Evolutionary conservation across 1,140 invertebrate genomes (phyloP).

Genomic region (Atta colombica): DNA sequence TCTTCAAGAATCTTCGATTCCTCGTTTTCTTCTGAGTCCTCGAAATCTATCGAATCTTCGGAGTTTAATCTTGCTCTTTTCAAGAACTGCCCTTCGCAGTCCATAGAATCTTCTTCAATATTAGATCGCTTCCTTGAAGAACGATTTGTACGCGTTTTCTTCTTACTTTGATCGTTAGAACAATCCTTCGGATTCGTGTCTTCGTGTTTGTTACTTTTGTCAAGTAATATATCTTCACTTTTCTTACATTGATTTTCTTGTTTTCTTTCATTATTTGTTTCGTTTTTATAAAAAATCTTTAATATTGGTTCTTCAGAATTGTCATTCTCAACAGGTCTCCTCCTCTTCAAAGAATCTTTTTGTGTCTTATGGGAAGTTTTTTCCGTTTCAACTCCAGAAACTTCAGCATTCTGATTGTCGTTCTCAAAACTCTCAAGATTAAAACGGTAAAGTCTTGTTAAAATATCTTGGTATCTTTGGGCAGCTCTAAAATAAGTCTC

Average conservation of each 20-base stretch:
- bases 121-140: constrained; percentile 31
- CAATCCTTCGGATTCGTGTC: not conserved
- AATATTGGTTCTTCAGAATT: not conserved
- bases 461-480: constrained; percentile 85
- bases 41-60: constrained; percentile 6
- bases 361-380: not conserved
- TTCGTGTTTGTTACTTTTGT: not conserved
- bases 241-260: not conserved
- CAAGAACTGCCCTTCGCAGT: not conserved
- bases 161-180: not conserved
- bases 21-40: constrained; percentile 5
- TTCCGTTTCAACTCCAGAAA: not conserved
- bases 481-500: constrained; percentile 86
- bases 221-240: not conserved
- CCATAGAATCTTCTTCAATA: not conserved
- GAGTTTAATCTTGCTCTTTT: constrained; percentile 29
- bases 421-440: constrained; percentile 51
- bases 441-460: constrained; percentile 73
- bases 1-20: constrained; percentile 7
- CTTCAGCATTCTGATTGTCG: not conserved
- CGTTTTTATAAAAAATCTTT: constrained; percentile 13
- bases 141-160: not conserved
- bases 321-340: not conserved
- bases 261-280: not conserved
- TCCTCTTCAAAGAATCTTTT: constrained; percentile 1